These are phyloP conservation scores for Nycticebus coucang DNA, from an alignment of 2,113 vertebrate genomes.

Conservation along the genomic window DNA sequence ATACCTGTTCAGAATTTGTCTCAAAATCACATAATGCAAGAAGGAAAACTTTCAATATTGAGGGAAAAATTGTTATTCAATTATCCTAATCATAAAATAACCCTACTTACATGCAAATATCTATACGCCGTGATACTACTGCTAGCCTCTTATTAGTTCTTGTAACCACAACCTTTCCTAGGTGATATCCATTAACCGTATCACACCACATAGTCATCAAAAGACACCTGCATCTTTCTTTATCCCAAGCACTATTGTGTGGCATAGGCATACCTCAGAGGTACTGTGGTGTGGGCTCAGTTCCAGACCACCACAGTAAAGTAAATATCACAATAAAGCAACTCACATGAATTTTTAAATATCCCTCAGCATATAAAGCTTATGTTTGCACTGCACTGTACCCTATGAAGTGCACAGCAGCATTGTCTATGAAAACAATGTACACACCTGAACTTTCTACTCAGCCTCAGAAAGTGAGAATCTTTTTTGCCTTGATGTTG, in stretches of 20 bases:
- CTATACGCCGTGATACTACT: not conserved
- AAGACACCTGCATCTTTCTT: not conserved
- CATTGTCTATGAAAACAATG: not conserved
- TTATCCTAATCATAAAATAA: not conserved
- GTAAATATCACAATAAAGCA: not conserved
- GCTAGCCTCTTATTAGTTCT: not conserved
- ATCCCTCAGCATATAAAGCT: not conserved
- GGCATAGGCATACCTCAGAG: not conserved
- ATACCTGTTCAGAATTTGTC: not conserved
- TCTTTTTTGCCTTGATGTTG: not conserved
- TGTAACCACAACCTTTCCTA: not conserved
- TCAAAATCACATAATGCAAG: not conserved
- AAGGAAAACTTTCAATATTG: not conserved
- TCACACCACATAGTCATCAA: not conserved
- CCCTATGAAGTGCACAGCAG: not conserved
- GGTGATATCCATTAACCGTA: not conserved
- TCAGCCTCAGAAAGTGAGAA: too few relatives aligned
- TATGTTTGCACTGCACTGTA: not conserved
- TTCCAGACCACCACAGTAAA: not conserved
- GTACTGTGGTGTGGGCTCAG: not conserved
- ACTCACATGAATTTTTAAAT: not conserved
- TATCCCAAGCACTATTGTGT: not conserved
- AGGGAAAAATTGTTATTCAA: not conserved
- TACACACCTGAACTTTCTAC: not conserved
- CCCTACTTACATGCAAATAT: not conserved